phyloP scores from a whole-genome alignment of 2,888 invertebrate species.

The Himalopsyche japonica region DNA sequence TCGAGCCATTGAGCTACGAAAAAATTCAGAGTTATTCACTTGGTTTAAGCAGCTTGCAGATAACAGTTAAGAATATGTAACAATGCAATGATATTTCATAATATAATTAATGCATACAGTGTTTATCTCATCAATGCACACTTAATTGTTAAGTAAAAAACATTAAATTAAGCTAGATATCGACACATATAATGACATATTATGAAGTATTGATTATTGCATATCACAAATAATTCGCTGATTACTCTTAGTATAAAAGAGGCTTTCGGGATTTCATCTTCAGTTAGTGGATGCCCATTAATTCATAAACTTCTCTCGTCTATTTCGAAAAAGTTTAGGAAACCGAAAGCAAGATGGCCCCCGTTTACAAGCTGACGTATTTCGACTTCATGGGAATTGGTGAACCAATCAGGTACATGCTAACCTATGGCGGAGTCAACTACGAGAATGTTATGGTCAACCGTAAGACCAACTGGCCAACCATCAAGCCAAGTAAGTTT shows the following conservation, averaged over 20 bases:
- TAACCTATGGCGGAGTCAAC: conserved; percentile 45
- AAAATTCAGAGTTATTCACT: no score
- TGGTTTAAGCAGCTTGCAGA: no score
- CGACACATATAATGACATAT: no score
- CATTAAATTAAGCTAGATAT: no score
- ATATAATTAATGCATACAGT: no score
- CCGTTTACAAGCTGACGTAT: conserved; percentile 45
- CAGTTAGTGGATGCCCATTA: conserved; percentile 37
- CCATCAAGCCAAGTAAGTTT: conserved; percentile 42
- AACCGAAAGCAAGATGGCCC: conserved; percentile 44
- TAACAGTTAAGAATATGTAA: no score
- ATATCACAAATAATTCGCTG: background rate
- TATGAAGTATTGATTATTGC: background rate
- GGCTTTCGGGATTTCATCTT: background rate
- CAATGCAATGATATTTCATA: no score
- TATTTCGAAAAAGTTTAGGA: conserved; percentile 3
- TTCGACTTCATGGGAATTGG: conserved; percentile 46
- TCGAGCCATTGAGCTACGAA: no score
- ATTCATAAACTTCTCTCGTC: conserved; percentile 16
- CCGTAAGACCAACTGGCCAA: conserved; percentile 41
- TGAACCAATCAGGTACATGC: conserved; percentile 45
- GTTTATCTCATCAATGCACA: no score
- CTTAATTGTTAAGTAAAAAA: no score
- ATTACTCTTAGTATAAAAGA: background rate
- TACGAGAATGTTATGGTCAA: conserved; percentile 44